Evolutionary conservation across 2,113 vertebrate genomes (phyloP).

Genomic region (Lamprologus ornatipinnis): DNA sequence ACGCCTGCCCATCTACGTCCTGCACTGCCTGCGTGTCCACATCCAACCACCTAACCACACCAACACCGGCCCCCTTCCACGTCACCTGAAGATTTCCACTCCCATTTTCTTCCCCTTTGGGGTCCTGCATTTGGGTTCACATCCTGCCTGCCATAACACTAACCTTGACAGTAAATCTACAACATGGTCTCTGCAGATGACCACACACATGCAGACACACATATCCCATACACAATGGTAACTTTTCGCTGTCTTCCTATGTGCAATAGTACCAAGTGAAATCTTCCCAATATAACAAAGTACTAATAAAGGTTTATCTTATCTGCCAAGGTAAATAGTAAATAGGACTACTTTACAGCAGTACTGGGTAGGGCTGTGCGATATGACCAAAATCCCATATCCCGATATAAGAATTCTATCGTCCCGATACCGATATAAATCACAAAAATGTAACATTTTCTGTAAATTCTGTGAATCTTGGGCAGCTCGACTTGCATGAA

Average conservation of each 20-base stretch:
- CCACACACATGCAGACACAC: not conserved
- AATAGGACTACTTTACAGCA: not conserved
- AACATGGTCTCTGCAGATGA: not conserved
- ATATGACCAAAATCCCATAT: not conserved
- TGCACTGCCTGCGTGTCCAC: not conserved
- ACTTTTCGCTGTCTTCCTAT: not conserved
- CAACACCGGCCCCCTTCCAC: not conserved
- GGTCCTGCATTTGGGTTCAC: not conserved
- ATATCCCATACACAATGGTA: not conserved
- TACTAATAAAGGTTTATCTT: not conserved
- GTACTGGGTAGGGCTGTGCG: not conserved
- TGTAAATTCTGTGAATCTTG: accelerated
- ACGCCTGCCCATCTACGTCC: not conserved
- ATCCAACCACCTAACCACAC: not conserved
- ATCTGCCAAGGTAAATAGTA: not conserved
- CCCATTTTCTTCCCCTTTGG: not conserved
- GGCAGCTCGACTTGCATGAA: no score
- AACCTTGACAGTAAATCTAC: not conserved
- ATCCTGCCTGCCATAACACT: not conserved
- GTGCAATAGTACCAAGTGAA: not conserved
- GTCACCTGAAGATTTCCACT: not conserved
- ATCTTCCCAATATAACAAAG: not conserved
- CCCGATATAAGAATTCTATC: not conserved
- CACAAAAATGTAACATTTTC: not conserved
- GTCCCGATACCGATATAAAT: not conserved